Base-by-base conservation (phyloP, 2,113 vertebrate species). In the Brachirus orientalis region DNA sequence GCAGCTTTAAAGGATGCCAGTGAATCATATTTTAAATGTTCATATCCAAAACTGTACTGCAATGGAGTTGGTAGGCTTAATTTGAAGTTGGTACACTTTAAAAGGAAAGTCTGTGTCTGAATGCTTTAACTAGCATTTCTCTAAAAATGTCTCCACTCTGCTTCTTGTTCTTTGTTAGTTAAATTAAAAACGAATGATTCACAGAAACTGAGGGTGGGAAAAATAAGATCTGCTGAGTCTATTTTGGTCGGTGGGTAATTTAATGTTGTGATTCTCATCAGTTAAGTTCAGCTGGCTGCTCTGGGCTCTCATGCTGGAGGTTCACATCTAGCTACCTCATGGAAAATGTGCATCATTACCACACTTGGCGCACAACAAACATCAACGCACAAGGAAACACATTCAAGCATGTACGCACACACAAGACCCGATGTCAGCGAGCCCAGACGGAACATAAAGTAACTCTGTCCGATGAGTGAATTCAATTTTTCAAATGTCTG, bases 291-390 rank as follows among this genome's bases (percentile, higher is more conserved):
- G 56, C 43, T 28, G 71, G 69, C 83, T 73, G 69, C 53, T 70
- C 52, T 28, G 50, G 75, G 53, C 38, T 47, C 70, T 72, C 28
- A 51, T 36, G 64, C 69, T 63, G 63, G 76, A 64, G 76, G 75
- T 77, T 70, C 69, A 72, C 76, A 73, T 80, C 63, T 63, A 73
- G 73, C 75, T 79, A 81, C 83, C 86, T 89, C 85, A 88, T 91
- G 93, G 92, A 94, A 93, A 93, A 91, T 78, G 78, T 89, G 82
- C 87, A 87, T 92, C 91, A 92, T 85, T 80, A 88, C 82, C 71
- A 75, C 79, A 76, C 80, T 83, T 37, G 19, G 65, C 63, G 55
- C 52, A 59, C 72, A 83, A 79, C 73, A 87, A 76, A 85, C 70
- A 77, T 50, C 54, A 33, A 56, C 28, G 52, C 57, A 82, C 62